These are phyloP conservation scores for Macrocentrus cingulum DNA, from an alignment of 1,140 invertebrate species.

Conservation along the genomic window DNA sequence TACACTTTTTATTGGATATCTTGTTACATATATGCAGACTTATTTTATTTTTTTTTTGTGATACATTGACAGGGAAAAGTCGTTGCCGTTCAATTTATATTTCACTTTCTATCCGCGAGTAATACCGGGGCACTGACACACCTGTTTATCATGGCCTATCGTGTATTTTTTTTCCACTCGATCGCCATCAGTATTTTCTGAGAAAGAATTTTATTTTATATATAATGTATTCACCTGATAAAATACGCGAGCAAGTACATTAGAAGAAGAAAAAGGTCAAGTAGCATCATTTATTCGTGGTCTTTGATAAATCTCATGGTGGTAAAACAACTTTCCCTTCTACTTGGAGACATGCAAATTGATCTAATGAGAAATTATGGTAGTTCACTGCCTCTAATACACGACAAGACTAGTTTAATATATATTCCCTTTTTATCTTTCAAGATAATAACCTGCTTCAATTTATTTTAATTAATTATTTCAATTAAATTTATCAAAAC, in stretches of 20 bases:
- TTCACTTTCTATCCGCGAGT: constrained; percentile 31
- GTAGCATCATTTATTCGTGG: constrained; percentile 6
- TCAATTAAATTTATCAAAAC: no score
- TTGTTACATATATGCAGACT: no score
- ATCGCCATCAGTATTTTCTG: not conserved
- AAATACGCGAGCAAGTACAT: no score
- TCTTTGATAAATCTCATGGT: not conserved
- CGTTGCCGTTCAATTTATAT: constrained; percentile 20
- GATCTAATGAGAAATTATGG: not conserved
- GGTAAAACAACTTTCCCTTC: constrained; percentile 23
- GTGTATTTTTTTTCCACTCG: not conserved
- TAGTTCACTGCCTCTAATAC: constrained; percentile 7
- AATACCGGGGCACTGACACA: constrained; percentile 22
- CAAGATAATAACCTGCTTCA: not conserved
- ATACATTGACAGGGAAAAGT: constrained; percentile 12
- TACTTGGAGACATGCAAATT: constrained; percentile 21
- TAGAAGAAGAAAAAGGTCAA: constrained; percentile 16
- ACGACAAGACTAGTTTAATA: no score
- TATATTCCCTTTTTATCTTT: not conserved
- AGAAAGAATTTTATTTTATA: not conserved
- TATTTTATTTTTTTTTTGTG: not conserved
- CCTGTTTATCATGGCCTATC: constrained; percentile 6
- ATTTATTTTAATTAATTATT: constrained; percentile 5
- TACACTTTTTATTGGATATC: no score
- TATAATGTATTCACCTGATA: no score